phyloP scores from a whole-genome alignment of 2,888 invertebrate species.

The Ichneumon xanthorius region DNA sequence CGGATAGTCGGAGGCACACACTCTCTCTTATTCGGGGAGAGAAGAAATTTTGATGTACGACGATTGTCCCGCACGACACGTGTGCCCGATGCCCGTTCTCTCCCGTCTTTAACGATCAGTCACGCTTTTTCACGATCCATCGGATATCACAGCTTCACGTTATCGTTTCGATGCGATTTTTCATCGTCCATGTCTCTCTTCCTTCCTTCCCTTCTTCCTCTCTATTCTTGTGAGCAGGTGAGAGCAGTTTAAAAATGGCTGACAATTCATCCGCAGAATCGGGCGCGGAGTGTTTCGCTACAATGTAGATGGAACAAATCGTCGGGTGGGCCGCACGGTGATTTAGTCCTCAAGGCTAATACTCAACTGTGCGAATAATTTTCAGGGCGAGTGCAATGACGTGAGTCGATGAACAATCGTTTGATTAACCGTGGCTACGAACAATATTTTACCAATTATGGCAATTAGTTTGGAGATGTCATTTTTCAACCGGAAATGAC shows the following conservation, averaged over 20 bases:
- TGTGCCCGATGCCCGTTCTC: conserved; percentile 1
- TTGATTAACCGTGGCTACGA: neutral
- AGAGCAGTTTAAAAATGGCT: conserved; percentile 83
- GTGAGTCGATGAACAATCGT: neutral
- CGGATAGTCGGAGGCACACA: conserved; percentile 16
- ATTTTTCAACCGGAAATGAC: neutral
- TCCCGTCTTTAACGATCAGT: conserved; percentile 39
- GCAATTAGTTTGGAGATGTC: neutral
- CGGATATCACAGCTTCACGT: conserved; percentile 72
- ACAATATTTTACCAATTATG: neutral
- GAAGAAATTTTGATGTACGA: neutral
- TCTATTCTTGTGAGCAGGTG: conserved; percentile 75
- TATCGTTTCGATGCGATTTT: conserved; percentile 71
- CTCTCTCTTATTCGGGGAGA: neutral
- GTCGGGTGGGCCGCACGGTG: neutral
- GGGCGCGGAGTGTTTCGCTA: conserved; percentile 52
- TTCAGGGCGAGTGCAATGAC: neutral
- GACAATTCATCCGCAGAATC: conserved; percentile 73
- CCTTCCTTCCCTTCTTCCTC: conserved; percentile 66
- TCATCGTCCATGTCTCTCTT: conserved; percentile 67
- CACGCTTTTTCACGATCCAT: conserved; percentile 70
- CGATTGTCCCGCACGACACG: neutral
- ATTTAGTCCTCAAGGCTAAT: neutral
- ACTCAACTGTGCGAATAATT: neutral
- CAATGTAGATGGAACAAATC: neutral